Base-by-base conservation (phyloP, 2,113 vertebrate species). In the Aegotheles bennettii region DNA sequence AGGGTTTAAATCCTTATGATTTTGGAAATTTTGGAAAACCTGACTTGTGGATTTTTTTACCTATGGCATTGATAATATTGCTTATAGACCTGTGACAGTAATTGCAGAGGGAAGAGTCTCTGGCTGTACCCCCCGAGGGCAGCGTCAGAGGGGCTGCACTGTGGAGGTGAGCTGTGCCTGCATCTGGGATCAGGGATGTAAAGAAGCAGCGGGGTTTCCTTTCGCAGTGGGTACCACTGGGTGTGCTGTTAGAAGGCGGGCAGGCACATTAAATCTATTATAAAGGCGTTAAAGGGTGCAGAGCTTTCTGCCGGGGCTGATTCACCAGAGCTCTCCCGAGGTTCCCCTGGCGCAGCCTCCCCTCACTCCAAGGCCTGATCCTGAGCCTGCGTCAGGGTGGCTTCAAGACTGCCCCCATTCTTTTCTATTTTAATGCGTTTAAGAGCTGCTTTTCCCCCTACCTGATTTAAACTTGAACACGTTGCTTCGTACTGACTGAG, bases 161-260 rank as follows among this genome's bases (percentile, higher is more conserved):
- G 35, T 42, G 43, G 25, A 4, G 67, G 61, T 13, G 31, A 53
- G 29, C 47, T 14, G 19, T 47, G 7, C 56, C 10, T 63, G n/a
- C 38, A 4, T 13, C 3, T 0, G 20, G 36, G 42, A 57, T 29
- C 31, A 29, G 56, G 45, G 61, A 45, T 0, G 1, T 16, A 33
- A n/a, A 56, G 54, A 5, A 38, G 16, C 12, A 36, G n/a, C 6
- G 28, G 21, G 53, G 45, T 29, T 65, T 71, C 28, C 23, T 35
- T 53, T 65, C 45, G 4, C 4, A 2, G 19, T 31, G 43, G 9
- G 19, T 40, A 24, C 23, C 29, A 3, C 11, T 29, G 53, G 25
- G 24, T 28, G 38, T 20, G 50, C 20, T 20, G 21, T 25, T 36
- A 60, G 40, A 64, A 60, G 33, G 35, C 40, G 6, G 23, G 23